Conservation (phyloP, 2,888 invertebrate genomes). For the Hirtodrosophila trivittata region DNA sequence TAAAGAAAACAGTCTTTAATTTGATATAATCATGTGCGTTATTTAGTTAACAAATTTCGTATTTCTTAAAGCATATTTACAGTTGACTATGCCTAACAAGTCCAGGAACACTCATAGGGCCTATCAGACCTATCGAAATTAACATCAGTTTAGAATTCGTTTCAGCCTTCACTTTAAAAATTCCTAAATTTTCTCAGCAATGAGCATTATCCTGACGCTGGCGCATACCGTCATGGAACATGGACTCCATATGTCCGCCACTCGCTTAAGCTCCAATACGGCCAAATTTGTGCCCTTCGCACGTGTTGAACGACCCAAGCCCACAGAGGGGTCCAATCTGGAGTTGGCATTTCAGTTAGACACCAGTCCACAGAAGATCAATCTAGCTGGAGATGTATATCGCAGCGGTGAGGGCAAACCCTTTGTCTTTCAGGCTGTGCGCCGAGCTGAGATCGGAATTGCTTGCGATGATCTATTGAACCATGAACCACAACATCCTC, state of each 20-base stretch:
- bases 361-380: conserved; percentile 32
- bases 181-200: conserved; percentile 2
- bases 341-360: conserved; percentile 32
- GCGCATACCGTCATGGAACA: conserved; percentile 19
- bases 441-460: conserved; percentile 33
- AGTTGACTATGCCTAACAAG: no score
- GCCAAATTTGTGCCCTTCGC: conserved; percentile 38
- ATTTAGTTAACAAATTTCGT: no score
- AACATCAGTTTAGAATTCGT: not conserved
- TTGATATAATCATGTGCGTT: no score
- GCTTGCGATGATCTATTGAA: conserved; percentile 27
- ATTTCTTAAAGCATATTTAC: no score
- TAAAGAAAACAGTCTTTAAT: no score
- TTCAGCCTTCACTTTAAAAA: conserved; percentile 5
- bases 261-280: conserved; percentile 13
- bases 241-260: conserved; percentile 7
- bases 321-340: conserved; percentile 18
- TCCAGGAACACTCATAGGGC: no score
- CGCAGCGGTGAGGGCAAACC: conserved; percentile 21
- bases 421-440: conserved; percentile 30
- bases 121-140: no score
- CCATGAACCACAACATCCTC: conserved; percentile 18
- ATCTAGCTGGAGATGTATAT: conserved; percentile 33
- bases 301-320: conserved; percentile 18
- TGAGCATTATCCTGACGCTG: conserved; percentile 25